These are phyloP conservation scores for Nasonia oneida DNA, from an alignment of 2,888 invertebrate genomes.

Conservation along the genomic window DNA sequence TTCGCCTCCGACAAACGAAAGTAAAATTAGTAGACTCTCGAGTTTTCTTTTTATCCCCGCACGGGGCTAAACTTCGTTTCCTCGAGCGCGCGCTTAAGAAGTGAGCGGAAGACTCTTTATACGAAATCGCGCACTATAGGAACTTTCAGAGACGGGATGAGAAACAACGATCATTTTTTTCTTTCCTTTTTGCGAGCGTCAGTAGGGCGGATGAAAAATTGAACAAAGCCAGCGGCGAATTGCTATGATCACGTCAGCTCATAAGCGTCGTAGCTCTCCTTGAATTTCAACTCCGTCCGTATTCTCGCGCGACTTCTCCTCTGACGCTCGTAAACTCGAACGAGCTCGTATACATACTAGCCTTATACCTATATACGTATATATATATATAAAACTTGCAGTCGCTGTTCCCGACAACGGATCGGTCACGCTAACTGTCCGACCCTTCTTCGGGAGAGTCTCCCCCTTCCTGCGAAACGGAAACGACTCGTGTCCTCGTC, in stretches of 20 bases:
- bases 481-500: background rate
- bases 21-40: slow-evolving; percentile 36
- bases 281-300: background rate
- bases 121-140: background rate
- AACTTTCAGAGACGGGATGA: background rate
- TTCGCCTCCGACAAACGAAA: slow-evolving; percentile 11
- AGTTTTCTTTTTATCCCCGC: background rate
- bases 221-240: slow-evolving; percentile 8
- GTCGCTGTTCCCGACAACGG: background rate
- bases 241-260: background rate
- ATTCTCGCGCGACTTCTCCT: background rate
- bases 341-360: background rate
- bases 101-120: background rate
- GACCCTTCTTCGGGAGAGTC: background rate
- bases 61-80: slow-evolving; percentile 10
- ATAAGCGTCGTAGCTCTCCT: background rate
- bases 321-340: slow-evolving; percentile 12
- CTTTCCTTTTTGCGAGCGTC: background rate
- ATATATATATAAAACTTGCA: background rate
- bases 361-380: background rate
- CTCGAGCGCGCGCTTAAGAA: slow-evolving; percentile 8
- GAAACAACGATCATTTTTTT: slow-evolving; percentile 3
- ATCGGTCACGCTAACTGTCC: background rate
- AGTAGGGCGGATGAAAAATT: background rate
- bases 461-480: background rate